These are phyloP conservation scores for Zeuzera pyrina DNA, from an alignment of 2,888 invertebrate genomes.

Conservation along the genomic window DNA sequence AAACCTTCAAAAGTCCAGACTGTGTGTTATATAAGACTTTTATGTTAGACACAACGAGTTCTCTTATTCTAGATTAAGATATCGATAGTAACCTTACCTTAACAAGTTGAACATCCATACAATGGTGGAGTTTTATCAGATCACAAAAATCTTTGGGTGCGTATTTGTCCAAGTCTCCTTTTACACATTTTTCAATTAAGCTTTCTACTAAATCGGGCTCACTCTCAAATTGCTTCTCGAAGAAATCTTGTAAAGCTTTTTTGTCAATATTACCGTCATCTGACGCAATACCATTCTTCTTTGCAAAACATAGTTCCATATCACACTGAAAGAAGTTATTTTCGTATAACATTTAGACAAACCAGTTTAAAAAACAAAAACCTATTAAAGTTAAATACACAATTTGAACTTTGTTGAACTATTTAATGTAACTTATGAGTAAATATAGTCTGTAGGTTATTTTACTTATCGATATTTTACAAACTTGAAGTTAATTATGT, in stretches of 20 bases:
- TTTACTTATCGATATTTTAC: too few relatives aligned
- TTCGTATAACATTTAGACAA: neutral
- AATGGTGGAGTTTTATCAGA: constrained; percentile 17
- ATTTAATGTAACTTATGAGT: too few relatives aligned
- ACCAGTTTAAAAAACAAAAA: neutral
- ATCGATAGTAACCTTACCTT: constrained; percentile 18
- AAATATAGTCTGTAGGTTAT: too few relatives aligned
- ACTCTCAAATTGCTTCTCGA: constrained; percentile 11
- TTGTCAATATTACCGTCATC: constrained; percentile 24
- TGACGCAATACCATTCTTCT: constrained; percentile 20
- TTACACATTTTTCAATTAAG: constrained; percentile 21
- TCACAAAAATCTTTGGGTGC: constrained; percentile 23
- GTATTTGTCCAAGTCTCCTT: constrained; percentile 18
- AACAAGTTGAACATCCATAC: constrained; percentile 13
- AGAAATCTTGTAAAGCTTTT: constrained; percentile 8
- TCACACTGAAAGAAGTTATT: constrained; percentile 10
- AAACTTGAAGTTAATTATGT: too few relatives aligned
- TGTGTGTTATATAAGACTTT: too few relatives aligned
- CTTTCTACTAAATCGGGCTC: constrained; percentile 12
- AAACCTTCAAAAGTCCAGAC: too few relatives aligned
- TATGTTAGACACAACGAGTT: too few relatives aligned
- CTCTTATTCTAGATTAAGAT: too few relatives aligned
- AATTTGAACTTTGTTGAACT: constrained; percentile 2
- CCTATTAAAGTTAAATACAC: constrained; percentile 1
- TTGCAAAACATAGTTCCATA: constrained; percentile 12